Base-by-base conservation (phyloP, 2,113 vertebrate species). In the Rhombomys opimus region DNA sequence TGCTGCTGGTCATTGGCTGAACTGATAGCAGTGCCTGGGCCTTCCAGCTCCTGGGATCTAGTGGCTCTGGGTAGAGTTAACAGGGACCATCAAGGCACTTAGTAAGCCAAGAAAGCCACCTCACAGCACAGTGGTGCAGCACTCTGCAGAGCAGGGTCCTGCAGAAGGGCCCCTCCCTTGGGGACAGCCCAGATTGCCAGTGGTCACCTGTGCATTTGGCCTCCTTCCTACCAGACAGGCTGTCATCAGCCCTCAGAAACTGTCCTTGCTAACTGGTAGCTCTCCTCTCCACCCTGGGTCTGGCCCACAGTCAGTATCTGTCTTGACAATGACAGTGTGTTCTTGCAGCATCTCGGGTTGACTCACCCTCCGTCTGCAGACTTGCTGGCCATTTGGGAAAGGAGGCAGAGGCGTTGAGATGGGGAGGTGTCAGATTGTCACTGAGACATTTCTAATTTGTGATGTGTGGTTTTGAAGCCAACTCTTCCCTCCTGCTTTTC, bases 351-450 rank as follows among this genome's bases (percentile, higher is more conserved):
- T 59, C 96, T 73, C 68, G 0, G 3, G 73, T 94, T 97, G 97
- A 97, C 91, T 97, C 97, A 98, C 95, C 97, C 91, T 90, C 89
- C 85, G 54, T 87, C 96, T 91, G 94, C 96, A 97, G 96, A 76
- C 94, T 91, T 17, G 97, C 96, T 97, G 97, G 97, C 97, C 97
- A 97, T 95, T 98, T 98, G 97, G 97, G 76, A 97, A 88, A 86
- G 95, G 95, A 92, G 90, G 96, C 38, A 96, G 97, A 95, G 97
- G 97, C 96, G 97, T 96, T 80, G 88, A 76, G 91, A 94, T 1
- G 27, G 86, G 97, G 97, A 95, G 94, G 97, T 97, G 96, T 96
- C 97, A 95, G 25, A 63, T 87, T 86, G 95, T 95, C 89, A 84
- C 96, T 63, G 90, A 95, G 97, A 91, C 95, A 89, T 92, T 92